These are phyloP conservation scores for Elymnias hypermnestra DNA, from an alignment of 1,140 invertebrate species.

Conservation along the genomic window DNA sequence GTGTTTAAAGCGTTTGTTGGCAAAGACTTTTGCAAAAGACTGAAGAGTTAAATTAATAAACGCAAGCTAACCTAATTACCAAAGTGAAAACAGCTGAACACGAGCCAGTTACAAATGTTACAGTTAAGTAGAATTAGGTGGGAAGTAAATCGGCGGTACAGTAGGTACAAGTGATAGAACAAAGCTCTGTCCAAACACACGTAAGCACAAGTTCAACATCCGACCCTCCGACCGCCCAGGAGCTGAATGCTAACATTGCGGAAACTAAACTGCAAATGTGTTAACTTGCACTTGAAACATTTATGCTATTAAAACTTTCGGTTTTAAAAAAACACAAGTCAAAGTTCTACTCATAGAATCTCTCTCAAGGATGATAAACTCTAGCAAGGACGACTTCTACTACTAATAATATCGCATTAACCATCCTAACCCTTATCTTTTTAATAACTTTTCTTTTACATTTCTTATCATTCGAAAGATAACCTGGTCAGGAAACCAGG, in stretches of 20 bases:
- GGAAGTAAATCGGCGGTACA: conserved; percentile 28
- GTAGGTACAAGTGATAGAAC: conserved; percentile 26
- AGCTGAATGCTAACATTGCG: conserved; percentile 19
- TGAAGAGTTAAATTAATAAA: conserved; percentile 8
- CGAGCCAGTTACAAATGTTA: conserved; percentile 11
- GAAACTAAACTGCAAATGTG: conserved; percentile 14
- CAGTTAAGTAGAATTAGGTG: conserved; percentile 31
- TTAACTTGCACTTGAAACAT: conserved; percentile 18
- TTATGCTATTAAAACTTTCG: conserved; percentile 3
- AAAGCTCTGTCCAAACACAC: conserved; percentile 27
- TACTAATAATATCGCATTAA: no score
- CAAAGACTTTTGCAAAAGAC: background rate
- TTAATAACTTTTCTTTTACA: no score
- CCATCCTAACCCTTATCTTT: no score
- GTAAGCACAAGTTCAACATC: conserved; percentile 29
- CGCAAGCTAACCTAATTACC: conserved; percentile 2
- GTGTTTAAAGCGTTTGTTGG: no score
- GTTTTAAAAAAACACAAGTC: background rate
- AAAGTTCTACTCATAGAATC: no score
- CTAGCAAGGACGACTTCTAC: no score
- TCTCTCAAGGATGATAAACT: no score
- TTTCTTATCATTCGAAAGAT: no score
- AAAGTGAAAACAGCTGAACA: background rate
- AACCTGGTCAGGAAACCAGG: no score
- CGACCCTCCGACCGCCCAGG: conserved; percentile 10